Evolutionary conservation across 2,888 invertebrate genomes (phyloP).

Genomic region (Leptopilina myrica): DNA sequence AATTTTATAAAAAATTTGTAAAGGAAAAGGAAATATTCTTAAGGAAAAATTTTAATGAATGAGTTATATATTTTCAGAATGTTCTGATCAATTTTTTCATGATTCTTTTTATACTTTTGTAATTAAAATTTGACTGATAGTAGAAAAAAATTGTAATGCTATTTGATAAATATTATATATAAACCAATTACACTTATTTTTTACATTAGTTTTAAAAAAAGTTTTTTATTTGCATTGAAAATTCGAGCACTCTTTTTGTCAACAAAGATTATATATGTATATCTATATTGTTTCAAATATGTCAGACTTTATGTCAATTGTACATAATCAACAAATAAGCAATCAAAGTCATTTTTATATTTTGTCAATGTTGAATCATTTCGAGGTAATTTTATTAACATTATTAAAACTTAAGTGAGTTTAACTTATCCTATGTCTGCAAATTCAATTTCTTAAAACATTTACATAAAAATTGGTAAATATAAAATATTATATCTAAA

Average conservation of each 20-base stretch:
- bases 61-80: too few relatives aligned
- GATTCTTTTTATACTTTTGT: too few relatives aligned
- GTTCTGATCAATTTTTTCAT: too few relatives aligned
- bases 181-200: too few relatives aligned
- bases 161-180: too few relatives aligned
- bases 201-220: background rate
- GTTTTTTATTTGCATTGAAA: background rate
- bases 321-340: slow-evolving; percentile 10
- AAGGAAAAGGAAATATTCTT: too few relatives aligned
- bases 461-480: slow-evolving; percentile 5
- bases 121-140: too few relatives aligned
- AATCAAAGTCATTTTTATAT: slow-evolving; percentile 5
- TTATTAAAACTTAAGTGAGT: background rate
- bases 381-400: background rate
- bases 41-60: too few relatives aligned
- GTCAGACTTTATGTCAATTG: slow-evolving; percentile 17
- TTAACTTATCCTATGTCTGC: background rate
- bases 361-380: background rate
- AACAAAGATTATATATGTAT: slow-evolving; percentile 17
- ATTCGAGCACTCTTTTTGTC: slow-evolving; percentile 23
- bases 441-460: background rate
- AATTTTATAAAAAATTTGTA: background rate
- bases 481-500: background rate
- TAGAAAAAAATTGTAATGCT: too few relatives aligned
- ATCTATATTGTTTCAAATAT: background rate